A percentile compares a stretch with the other conserved stretches of the same genome.
These are phyloP conservation scores for Larimichthys polyactis DNA, from an alignment of 2,113 vertebrate genomes.

Conservation along the genomic window DNA sequence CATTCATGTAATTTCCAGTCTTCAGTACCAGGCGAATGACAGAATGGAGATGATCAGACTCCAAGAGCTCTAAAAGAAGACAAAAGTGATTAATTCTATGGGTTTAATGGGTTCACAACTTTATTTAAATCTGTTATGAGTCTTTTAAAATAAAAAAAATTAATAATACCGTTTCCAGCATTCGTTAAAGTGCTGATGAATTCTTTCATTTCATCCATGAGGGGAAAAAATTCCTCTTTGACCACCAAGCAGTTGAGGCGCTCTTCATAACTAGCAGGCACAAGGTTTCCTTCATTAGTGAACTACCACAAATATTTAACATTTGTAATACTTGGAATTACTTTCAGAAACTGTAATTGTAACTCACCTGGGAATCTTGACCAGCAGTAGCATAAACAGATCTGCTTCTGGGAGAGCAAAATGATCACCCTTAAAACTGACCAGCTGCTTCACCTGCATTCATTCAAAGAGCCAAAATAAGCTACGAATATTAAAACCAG, in stretches of 20 bases:
- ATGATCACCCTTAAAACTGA: constrained; percentile 77
- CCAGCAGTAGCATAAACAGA: constrained; percentile 84
- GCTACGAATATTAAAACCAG: background rate
- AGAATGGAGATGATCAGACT: constrained; percentile 84
- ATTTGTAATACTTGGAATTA: background rate
- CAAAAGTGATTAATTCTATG: background rate
- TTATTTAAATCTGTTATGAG: background rate
- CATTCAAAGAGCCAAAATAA: background rate
- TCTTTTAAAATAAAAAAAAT: background rate
- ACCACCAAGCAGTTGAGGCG: constrained; percentile 84
- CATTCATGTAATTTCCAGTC: constrained; percentile 89
- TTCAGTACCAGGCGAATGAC: constrained; percentile 87
- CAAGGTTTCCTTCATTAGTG: constrained; percentile 6
- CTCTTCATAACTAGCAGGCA: constrained; percentile 80
- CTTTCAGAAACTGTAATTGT: background rate
- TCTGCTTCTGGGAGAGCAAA: constrained; percentile 83
- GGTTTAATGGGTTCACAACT: background rate
- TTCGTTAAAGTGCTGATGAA: constrained; percentile 78
- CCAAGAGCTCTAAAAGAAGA: constrained; percentile 82
- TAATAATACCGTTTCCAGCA: constrained; percentile 80
- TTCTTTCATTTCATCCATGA: constrained; percentile 77
- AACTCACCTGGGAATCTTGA: constrained; percentile 84
- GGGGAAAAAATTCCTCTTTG: constrained; percentile 86
- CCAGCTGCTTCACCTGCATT: constrained; percentile 81
- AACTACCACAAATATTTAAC: background rate